These are phyloP conservation scores for Marmota flaviventris DNA, from an alignment of 2,113 vertebrate genomes.

Conservation along the genomic window DNA sequence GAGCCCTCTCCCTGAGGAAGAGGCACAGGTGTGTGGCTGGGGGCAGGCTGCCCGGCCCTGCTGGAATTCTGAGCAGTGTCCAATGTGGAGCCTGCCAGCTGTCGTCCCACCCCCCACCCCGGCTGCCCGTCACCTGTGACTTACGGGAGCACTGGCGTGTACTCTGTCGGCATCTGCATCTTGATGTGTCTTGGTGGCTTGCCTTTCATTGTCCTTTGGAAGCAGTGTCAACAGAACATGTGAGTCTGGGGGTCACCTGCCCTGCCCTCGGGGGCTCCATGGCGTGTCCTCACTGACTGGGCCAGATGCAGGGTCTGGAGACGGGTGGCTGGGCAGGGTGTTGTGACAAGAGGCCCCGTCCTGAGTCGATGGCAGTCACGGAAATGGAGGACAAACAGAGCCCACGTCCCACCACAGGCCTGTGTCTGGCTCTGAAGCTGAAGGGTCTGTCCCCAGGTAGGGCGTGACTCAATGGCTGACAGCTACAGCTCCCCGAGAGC, in stretches of 20 bases:
- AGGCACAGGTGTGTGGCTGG: rapidly evolving
- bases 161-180: neutral
- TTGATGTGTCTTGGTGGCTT: rapidly evolving
- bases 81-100: rapidly evolving
- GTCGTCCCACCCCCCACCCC: no score
- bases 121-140: neutral
- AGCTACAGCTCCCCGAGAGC: neutral
- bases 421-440: neutral
- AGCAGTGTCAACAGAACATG: neutral
- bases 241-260: neutral
- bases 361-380: neutral
- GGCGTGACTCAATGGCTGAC: neutral
- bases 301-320: neutral
- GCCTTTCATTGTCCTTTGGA: neutral
- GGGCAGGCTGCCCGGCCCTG: neutral
- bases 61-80: neutral
- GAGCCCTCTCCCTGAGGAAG: no score
- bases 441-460: neutral
- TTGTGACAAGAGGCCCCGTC: no score
- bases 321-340: neutral
- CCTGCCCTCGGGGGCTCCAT: rapidly evolving
- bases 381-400: neutral
- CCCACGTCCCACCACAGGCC: neutral
- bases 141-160: neutral
- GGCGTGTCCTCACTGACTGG: rapidly evolving